phyloP scores from a whole-genome alignment of 2,113 vertebrate species.

The Echinops telfairi region DNA sequence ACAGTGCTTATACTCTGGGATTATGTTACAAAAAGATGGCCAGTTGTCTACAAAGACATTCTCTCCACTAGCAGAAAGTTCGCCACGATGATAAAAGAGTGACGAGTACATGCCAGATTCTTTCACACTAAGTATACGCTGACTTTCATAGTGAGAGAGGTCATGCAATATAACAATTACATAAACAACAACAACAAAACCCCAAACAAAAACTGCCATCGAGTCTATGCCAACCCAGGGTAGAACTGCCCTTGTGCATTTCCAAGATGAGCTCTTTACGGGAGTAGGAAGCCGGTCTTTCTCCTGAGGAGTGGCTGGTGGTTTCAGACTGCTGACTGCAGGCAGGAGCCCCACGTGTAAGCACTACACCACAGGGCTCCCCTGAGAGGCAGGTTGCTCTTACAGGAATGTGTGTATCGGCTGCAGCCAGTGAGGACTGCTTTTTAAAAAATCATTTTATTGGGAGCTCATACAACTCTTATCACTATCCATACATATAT shows the following conservation, averaged over 20 bases:
- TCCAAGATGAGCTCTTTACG: too few relatives aligned
- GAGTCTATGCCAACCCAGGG: too few relatives aligned
- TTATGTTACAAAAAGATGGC: slow-evolving; percentile 12
- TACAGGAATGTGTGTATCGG: not conserved
- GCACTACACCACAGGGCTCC: too few relatives aligned
- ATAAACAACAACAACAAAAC: not conserved
- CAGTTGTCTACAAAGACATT: slow-evolving; percentile 37
- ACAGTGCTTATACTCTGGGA: not conserved
- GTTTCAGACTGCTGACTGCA: too few relatives aligned
- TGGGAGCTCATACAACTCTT: too few relatives aligned
- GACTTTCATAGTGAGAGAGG: slow-evolving; percentile 29
- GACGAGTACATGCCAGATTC: not conserved
- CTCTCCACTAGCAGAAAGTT: slow-evolving; percentile 13
- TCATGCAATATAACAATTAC: slow-evolving; percentile 7
- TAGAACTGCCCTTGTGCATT: too few relatives aligned
- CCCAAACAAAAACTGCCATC: not conserved
- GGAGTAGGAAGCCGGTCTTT: too few relatives aligned
- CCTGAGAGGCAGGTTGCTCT: not conserved
- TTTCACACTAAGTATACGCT: not conserved
- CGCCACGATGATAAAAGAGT: slow-evolving; percentile 36
- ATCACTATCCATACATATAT: too few relatives aligned
- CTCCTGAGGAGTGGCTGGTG: too few relatives aligned
- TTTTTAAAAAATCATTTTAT: not conserved
- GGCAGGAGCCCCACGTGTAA: too few relatives aligned
- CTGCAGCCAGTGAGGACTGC: not conserved